These are phyloP conservation scores for Tyrophagus putrescentiae DNA, from an alignment of 1,140 invertebrate species.

Conservation along the genomic window DNA sequence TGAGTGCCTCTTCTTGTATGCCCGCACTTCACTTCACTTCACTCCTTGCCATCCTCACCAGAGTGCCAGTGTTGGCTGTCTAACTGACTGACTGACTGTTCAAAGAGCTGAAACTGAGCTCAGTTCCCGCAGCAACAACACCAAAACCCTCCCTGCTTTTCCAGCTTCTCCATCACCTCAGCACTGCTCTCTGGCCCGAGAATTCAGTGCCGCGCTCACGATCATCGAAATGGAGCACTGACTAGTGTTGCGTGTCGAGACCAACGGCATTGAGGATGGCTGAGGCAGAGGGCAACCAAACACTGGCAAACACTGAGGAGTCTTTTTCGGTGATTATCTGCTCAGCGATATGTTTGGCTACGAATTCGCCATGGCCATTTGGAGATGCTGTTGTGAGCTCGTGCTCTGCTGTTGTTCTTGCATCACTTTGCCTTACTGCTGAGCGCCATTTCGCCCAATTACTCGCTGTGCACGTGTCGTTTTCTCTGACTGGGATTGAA, in stretches of 20 bases:
- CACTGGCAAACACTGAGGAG: neutral
- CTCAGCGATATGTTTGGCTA: conserved; percentile 1
- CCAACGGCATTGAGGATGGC: neutral
- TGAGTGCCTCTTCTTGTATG: no score
- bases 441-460: conserved; percentile 10
- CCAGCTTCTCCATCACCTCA: no score
- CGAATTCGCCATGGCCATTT: neutral
- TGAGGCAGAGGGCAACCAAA: neutral
- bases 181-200: no score
- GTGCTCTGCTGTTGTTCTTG: no score
- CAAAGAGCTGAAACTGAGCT: no score
- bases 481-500: no score
- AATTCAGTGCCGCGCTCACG: no score
- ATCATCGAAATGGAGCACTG: no score
- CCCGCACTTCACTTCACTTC: neutral
- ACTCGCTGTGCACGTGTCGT: neutral
- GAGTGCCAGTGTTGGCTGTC: no score
- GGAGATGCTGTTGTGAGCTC: no score
- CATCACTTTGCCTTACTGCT: no score
- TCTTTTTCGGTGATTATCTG: conserved; percentile 3
- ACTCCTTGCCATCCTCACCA: conserved; percentile 12
- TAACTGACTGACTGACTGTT: no score
- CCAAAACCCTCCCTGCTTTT: neutral
- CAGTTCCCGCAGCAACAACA: neutral
- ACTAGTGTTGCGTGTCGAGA: conserved; percentile 14